Evolutionary conservation across 92 coral and sea anemone species (phyloP).

Genomic region (Epizoanthus stellaris): DNA sequence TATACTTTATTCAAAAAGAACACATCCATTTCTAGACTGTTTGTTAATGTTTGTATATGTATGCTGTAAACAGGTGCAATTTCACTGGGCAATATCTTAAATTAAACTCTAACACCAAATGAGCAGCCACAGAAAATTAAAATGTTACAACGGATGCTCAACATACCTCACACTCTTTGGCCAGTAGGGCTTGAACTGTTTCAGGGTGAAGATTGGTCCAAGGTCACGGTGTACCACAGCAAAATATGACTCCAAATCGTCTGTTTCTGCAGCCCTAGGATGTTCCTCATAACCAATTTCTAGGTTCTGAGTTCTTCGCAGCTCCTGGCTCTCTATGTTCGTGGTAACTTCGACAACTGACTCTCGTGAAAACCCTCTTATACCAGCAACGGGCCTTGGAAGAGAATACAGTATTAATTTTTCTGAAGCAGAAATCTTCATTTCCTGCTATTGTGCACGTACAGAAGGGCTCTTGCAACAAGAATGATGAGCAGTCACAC

Average conservation of each 20-base stretch:
- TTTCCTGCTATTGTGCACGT: background rate
- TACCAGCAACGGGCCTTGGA: conserved; percentile 31
- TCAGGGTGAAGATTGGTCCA: conserved; percentile 41
- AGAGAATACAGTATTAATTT: background rate
- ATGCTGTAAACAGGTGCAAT: no score
- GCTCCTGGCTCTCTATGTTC: conserved; percentile 57
- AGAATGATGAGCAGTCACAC: background rate
- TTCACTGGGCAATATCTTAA: no score
- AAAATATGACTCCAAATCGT: conserved; percentile 38
- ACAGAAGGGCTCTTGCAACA: background rate
- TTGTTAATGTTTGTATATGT: no score
- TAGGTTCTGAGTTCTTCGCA: conserved; percentile 14
- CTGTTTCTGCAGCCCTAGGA: conserved; percentile 32
- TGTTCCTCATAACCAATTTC: conserved; percentile 36
- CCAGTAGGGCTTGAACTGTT: conserved; percentile 46
- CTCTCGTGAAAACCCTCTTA: conserved; percentile 50
- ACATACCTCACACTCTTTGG: conserved; percentile 41
- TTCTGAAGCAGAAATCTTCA: background rate
- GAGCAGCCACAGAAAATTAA: no score
- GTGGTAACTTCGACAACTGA: conserved; percentile 43
- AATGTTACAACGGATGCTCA: no score
- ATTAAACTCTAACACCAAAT: no score
- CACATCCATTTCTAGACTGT: no score
- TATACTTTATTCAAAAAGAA: no score
- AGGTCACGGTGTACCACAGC: conserved; percentile 38